These are phyloP conservation scores for Sinodicranocentrus sp. DNA, from an alignment of 2,888 invertebrate genomes.

Conservation along the genomic window DNA sequence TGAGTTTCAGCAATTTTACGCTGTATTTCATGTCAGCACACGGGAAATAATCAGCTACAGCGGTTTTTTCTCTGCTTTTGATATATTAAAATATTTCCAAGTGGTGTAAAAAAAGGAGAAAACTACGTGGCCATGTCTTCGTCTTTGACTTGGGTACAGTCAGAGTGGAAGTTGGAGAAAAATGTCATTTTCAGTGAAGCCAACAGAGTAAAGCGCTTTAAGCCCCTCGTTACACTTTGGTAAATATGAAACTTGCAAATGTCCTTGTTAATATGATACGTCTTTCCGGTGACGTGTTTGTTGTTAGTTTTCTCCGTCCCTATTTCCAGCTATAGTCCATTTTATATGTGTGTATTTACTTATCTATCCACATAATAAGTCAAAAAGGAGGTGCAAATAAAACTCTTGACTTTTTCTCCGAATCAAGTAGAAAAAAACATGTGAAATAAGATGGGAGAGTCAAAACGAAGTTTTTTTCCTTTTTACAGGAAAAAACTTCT, in stretches of 20 bases:
- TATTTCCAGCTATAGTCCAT: too few relatives aligned
- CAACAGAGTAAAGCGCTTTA: not conserved
- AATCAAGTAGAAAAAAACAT: not conserved
- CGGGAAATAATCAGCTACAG: slow-evolving; percentile 25
- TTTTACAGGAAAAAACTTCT: not conserved
- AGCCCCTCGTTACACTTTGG: slow-evolving; percentile 25
- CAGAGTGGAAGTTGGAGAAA: not conserved
- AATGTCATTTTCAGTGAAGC: slow-evolving; percentile 24
- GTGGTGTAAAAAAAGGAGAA: not conserved
- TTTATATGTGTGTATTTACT: not conserved
- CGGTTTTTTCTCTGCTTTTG: slow-evolving; percentile 1
- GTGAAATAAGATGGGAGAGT: not conserved
- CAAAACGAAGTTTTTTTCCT: not conserved
- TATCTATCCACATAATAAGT: slow-evolving; percentile 23
- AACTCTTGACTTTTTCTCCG: slow-evolving; percentile 26
- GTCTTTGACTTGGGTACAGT: too few relatives aligned
- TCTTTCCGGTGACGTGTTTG: slow-evolving; percentile 8
- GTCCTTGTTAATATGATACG: slow-evolving; percentile 33
- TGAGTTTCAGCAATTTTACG: slow-evolving; percentile 25
- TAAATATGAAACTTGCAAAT: slow-evolving; percentile 34
- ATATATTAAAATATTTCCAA: slow-evolving; percentile 1
- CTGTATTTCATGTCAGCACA: slow-evolving; percentile 25
- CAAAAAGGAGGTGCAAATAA: slow-evolving; percentile 29
- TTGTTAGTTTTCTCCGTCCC: too few relatives aligned
- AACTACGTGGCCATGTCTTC: too few relatives aligned